Percentiles rank a stretch among this genome's conserved stretches.
Evolutionary conservation across 1,140 invertebrate species (phyloP).

Genomic region (Tetramorium alpestre): DNA sequence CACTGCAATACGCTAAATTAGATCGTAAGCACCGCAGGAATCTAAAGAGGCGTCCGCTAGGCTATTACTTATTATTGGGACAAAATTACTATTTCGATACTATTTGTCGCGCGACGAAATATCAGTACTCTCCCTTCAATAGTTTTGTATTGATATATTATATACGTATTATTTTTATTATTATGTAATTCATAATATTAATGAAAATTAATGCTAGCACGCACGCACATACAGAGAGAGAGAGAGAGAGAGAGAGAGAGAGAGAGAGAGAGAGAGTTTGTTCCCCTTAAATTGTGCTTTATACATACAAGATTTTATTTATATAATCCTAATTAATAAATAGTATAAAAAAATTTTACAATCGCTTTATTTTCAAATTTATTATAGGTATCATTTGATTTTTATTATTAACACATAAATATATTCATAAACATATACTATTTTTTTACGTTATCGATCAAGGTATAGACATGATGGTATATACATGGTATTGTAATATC

Average conservation of each 20-base stretch:
- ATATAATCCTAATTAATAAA: neutral
- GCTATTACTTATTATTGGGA: neutral
- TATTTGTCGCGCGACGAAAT: neutral
- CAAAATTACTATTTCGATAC: neutral
- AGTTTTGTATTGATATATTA: neutral
- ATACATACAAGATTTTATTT: neutral
- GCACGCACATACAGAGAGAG: neutral
- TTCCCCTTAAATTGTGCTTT: neutral
- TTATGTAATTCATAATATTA: neutral
- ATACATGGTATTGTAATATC: neutral
- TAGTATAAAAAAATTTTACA: neutral
- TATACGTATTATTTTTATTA: neutral
- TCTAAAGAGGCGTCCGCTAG: neutral
- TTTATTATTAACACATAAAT: neutral
- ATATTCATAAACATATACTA: neutral
- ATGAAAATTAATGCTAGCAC: neutral
- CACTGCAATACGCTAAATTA: conserved; percentile 42
- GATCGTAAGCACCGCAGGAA: conserved; percentile 15
- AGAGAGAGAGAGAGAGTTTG: no score
- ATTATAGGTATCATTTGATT: neutral
- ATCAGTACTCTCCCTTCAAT: neutral
- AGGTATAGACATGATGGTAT: neutral
- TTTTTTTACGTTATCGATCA: neutral
- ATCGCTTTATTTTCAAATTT: neutral
- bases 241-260: no score